Evolutionary conservation across 2,888 invertebrate genomes (phyloP), one percentile per base, ranked within the genome.

Genomic region (Patella ulyssiponensis): DNA sequence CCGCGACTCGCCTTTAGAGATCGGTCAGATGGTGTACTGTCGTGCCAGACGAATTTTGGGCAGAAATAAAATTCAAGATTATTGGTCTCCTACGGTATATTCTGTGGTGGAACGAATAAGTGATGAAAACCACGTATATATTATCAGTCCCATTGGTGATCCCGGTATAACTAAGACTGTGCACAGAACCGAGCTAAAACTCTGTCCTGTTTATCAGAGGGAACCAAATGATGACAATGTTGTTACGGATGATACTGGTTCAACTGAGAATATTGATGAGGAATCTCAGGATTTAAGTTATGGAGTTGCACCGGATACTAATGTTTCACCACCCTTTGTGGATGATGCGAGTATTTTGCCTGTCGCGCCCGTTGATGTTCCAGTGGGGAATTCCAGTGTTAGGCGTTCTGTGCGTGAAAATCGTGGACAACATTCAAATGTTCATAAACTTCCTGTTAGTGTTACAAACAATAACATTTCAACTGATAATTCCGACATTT

Each of bases 1-100:
- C 9, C 69, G 53, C 1, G 77, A 77, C 7, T 54, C 52, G 14
- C 73, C 73, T 15, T 27, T 77, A 27, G 20, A 54, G 17, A 9
- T 44, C 7, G 77, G 77, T 23, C 64, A 72, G 51, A 11, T 72
- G 51, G 77, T 77, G n/a, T 77, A 73, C 53, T 69, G 58, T 17
- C 56, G 73, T 20, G 69, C 58, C 20, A 52, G 73, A 33, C 51
- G 53, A 23, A 33, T 69, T 20, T 73, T 56, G 17, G 73, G 77
- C 2, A 23, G 77, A 11, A 77, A 77, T 69, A 77, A 77, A 27
- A 77, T 77, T 12, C 77, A 77, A 69, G 77, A 73, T 33, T 9
- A 58, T 14, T 77, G 69, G 77, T 27, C 27, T 15, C 44, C 51
- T 12, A 20, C 44, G 11, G 69, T 73, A 4, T 77, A 52, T 51